A percentile compares a stretch with the other conserved stretches of the same genome.
These are phyloP conservation scores for Gymnorhina tibicen DNA, from an alignment of 2,113 vertebrate species.

Conservation along the genomic window DNA sequence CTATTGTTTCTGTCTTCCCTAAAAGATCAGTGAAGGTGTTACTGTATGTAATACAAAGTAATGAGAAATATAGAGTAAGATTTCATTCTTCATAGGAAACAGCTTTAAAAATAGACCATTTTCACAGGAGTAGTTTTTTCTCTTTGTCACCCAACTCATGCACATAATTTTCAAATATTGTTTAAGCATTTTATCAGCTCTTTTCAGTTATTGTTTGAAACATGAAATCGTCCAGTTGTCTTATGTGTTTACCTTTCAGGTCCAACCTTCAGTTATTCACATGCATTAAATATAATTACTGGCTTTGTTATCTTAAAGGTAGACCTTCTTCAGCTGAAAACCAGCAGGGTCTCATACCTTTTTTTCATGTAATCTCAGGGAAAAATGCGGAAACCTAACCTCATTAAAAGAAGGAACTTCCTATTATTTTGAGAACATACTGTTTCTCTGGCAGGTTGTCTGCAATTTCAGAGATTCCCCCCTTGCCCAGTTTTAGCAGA, in stretches of 20 bases:
- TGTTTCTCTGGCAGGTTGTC: not conserved
- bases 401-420: not conserved
- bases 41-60: not conserved
- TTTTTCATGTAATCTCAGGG: not conserved
- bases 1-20: not conserved
- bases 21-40: not conserved
- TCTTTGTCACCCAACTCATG: not conserved
- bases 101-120: not conserved
- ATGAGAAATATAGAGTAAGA: not conserved
- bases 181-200: not conserved
- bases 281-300: not conserved
- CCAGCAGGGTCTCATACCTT: not conserved
- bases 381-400: not conserved
- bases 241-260: not conserved
- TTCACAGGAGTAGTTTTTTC: not conserved
- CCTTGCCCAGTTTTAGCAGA: not conserved
- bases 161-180: not conserved
- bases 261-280: not conserved
- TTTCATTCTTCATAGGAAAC: not conserved
- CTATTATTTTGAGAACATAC: not conserved
- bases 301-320: not conserved
- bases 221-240: not conserved
- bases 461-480: not conserved
- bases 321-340: not conserved
- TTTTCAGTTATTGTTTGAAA: not conserved